Base-by-base conservation (phyloP, 2,888 invertebrate genomes). In the Pammene aurita region DNA sequence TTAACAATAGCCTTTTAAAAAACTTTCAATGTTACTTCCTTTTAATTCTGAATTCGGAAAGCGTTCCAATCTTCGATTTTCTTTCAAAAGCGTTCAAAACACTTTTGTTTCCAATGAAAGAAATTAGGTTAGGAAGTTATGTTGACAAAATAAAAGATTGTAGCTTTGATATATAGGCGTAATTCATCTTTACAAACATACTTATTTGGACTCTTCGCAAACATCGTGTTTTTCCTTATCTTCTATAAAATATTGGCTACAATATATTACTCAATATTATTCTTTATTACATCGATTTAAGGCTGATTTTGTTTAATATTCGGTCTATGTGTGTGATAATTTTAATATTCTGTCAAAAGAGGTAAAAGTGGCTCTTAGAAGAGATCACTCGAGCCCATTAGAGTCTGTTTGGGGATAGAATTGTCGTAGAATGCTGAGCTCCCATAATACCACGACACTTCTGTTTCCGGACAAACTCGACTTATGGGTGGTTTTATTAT, bases 211-310 rank as follows among this genome's bases (percentile, higher is more conserved):
- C 48, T 55, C 56, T 18, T 26, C 26, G 56, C 38, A 66, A 66
- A 66, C 14, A 52, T 46, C 55, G 42, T 41, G 41, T 41, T 66
- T 62, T 57, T 66, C 65, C 57, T 56, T 52, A 66, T 58, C 50
- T 66, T 35, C 42, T 60, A 52, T 54, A 52, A 60, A 60, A 60
- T 54, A 60, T 44, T 52, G 10, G 34, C 50, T 50, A 52, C 34
- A 5, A 52, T 35, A 54, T 0, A 7, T 11, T 14, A 10, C 7
- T n/a, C 4, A 5, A 58, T 9, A 35, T 38, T 44, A 0, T 4
- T 42, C 42, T 11, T 13, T 58, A 52, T 16, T 14, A 10, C n/a
- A 0, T 5, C 5, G 2, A 9, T 7, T 4, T 13, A 42, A 14
- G 50, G 26, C 4, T 48, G 9, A 0, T 0, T 14, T 41, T 9